Percentiles rank a stretch among this genome's conserved stretches.
phyloP scores from a whole-genome alignment of 1,140 invertebrate species.

The Coenobita brevimanus region DNA sequence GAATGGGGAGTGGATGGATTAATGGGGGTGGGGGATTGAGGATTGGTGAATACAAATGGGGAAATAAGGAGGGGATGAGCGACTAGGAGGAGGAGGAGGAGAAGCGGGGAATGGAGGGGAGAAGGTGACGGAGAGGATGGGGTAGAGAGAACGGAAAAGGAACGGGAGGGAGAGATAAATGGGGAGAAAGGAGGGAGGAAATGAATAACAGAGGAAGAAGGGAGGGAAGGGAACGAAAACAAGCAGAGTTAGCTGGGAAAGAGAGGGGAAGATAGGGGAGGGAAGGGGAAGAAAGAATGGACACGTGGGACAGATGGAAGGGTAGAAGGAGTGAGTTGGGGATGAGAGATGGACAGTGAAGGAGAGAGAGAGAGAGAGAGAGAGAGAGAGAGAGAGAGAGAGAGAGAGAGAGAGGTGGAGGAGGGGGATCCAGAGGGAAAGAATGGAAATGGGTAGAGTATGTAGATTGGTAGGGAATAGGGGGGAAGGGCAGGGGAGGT shows the following conservation, averaged over 20 bases:
- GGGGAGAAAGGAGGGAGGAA: too few species aligned
- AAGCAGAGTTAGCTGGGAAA: too few species aligned
- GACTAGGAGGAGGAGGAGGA: not conserved
- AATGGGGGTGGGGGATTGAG: not conserved
- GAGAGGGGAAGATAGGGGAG: too few species aligned
- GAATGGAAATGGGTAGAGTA: not conserved
- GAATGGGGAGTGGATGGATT: not conserved
- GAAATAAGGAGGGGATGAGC: too few species aligned
- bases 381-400: not conserved
- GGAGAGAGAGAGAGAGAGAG: not conserved
- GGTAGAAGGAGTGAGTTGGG: too few species aligned
- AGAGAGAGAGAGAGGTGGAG: not conserved
- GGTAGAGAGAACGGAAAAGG: not conserved
- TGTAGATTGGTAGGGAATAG: not conserved
- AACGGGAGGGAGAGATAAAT: not conserved
- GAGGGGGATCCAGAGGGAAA: not conserved
- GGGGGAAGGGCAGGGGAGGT: too few species aligned
- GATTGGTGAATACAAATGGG: not conserved
- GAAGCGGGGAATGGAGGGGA: not conserved
- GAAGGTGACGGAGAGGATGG: not conserved
- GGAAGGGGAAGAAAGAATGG: too few species aligned
- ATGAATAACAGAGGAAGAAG: too few species aligned
- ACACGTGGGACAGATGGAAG: too few species aligned
- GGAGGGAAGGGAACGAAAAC: too few species aligned
- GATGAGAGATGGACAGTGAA: not conserved